phyloP scores from a whole-genome alignment of 2,113 vertebrate species.

The Holacanthus passer region DNA sequence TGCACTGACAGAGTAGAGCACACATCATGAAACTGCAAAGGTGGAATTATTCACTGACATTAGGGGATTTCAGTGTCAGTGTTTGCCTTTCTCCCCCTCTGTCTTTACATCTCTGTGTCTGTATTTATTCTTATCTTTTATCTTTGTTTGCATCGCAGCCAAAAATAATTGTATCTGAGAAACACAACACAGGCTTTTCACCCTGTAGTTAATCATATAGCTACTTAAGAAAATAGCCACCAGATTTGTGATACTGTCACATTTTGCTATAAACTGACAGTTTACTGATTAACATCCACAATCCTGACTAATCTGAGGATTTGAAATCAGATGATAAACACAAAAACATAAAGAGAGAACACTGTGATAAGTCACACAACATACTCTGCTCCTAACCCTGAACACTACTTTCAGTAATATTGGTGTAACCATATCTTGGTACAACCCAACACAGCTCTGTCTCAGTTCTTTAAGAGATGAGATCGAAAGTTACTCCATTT shows the following conservation, averaged over 20 bases:
- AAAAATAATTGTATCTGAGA: not conserved
- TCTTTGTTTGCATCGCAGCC: not conserved
- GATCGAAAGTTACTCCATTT: not conserved
- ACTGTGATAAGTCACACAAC: not conserved
- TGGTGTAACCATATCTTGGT: not conserved
- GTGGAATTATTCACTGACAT: not conserved
- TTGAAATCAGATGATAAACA: not conserved
- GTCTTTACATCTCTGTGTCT: not conserved
- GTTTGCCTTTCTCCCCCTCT: not conserved
- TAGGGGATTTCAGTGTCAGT: not conserved
- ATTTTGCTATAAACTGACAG: not conserved
- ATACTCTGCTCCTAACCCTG: not conserved
- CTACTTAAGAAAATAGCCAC: not conserved
- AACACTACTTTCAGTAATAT: not conserved
- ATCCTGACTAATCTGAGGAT: not conserved
- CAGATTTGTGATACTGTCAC: not conserved
- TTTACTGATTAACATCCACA: not conserved
- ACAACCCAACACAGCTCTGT: not conserved
- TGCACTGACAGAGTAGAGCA: not conserved
- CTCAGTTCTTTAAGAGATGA: constrained; percentile 9
- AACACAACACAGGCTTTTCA: not conserved
- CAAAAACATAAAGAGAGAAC: not conserved
- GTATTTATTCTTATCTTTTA: not conserved
- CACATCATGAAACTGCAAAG: constrained; percentile 1
- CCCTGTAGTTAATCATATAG: not conserved